Conservation (phyloP, 2,113 vertebrate genomes). For the Pelvicachromis taeniatus region DNA sequence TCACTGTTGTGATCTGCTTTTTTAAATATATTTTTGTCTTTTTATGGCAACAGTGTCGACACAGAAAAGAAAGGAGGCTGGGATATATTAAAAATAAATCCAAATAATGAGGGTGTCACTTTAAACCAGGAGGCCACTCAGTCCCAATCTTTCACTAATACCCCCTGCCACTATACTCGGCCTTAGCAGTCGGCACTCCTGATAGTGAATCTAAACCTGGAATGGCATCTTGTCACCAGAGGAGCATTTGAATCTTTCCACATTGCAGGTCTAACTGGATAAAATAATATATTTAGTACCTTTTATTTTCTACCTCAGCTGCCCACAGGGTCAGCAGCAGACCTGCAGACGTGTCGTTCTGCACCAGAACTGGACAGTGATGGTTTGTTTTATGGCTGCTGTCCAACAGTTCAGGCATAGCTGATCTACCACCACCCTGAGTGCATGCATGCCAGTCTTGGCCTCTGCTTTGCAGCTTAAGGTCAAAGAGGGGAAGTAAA, state of each 20-base stretch:
- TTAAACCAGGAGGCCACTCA: not conserved
- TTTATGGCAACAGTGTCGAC: not conserved
- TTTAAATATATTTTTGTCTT: not conserved
- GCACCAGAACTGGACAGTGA: not conserved
- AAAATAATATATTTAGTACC: not conserved
- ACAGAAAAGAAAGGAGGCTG: not conserved
- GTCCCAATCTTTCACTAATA: not conserved
- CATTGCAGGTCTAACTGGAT: not conserved
- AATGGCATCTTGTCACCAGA: not conserved
- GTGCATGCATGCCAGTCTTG: conserved; percentile 7
- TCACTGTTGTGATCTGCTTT: not conserved
- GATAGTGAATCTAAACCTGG: not conserved
- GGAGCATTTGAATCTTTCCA: not conserved
- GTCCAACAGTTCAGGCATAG: conserved; percentile 17
- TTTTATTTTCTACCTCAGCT: not conserved
- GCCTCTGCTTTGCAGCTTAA: conserved; percentile 42
- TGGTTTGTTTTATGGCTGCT: not conserved
- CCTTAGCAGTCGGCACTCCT: not conserved
- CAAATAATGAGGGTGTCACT: not conserved
- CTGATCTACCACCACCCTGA: conserved; percentile 38
- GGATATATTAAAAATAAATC: not conserved
- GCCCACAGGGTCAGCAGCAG: not conserved
- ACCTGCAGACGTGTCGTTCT: not conserved
- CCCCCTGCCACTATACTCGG: not conserved
- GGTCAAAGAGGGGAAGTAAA: conserved; percentile 67